A percentile compares a stretch with the other conserved stretches of the same genome.
phyloP scores from a whole-genome alignment of 2,113 vertebrate species.

The Neofelis nebulosa region DNA sequence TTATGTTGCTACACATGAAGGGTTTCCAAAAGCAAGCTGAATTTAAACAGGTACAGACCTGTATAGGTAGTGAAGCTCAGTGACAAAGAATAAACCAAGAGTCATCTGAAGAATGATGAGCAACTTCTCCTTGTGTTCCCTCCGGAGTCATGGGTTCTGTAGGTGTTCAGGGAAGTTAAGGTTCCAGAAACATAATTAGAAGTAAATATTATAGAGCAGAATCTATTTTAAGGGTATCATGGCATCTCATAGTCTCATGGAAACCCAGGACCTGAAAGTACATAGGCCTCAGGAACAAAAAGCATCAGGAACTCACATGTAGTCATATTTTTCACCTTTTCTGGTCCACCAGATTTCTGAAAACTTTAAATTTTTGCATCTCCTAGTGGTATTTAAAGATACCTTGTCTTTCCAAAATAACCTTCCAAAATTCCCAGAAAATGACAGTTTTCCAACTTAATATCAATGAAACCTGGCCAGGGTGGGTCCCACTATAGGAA shows the following conservation, averaged over 20 bases:
- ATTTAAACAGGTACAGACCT: neutral
- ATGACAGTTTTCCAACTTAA: neutral
- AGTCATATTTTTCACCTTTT: neutral
- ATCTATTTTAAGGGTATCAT: neutral
- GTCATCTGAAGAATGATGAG: neutral
- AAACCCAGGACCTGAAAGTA: neutral
- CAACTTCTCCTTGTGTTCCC: neutral
- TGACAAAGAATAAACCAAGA: neutral
- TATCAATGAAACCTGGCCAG: neutral
- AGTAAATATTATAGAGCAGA: neutral
- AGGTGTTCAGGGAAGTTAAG: neutral
- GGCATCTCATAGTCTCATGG: neutral
- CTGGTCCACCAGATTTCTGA: neutral
- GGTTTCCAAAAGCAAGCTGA: neutral
- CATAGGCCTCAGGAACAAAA: neutral
- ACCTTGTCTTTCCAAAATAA: neutral
- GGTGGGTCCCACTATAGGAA: neutral
- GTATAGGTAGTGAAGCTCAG: neutral
- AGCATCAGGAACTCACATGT: neutral
- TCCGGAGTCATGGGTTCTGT: neutral
- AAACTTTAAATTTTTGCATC: neutral
- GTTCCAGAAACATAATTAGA: neutral
- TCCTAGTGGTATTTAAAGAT: neutral
- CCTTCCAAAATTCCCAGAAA: conserved; percentile 16
- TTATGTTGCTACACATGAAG: neutral